Evolutionary conservation across 2,888 invertebrate genomes (phyloP), one percentile per base, ranked within the genome.

Genomic region (Melinaea marsaeus): DNA sequence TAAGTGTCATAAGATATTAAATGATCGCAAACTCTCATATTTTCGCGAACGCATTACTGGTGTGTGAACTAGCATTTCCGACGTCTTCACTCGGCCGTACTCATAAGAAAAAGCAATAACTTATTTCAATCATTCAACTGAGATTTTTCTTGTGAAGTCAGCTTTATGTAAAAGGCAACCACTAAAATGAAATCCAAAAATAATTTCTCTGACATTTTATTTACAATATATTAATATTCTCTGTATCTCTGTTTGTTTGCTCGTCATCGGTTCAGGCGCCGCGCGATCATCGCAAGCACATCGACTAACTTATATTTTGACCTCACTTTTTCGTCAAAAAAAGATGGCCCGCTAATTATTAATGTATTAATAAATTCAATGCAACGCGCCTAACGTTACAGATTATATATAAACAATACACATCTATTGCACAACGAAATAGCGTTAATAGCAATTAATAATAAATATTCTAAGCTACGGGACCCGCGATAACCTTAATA

Each of bases 141-240:
- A 1, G 22, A 22, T 22, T 22, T 22, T 22, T 22, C 22, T 22
- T 22, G 0, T 22, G 22, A 22, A 22, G 22, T 22, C 7, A 37
- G 42, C 9, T 42, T 42, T 6, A 2, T 42, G 9, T 42, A 1
- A 0, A 42, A 2, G 3, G 3, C 7, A 2, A 9, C 32, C 51
- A 51, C 9, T 32, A 51, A 59, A 69, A 64, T 57, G 56, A 67
- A 62, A 66, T 35, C 56, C 58, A 61, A 47, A 7, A 57, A 58
- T 46, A 32, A 58, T 46, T 65, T 63, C 33, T 80, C 79, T 78
- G 74, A 82, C 77, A 79, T 82, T 86, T 89, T 89, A 88, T 90
- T 89, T 90, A 90, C 89, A 90, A 90, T 88, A 90, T 89, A 89
- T 88, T 89, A 86, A 86, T 89, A 88, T 88, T 84, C 83, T 88